Conservation (phyloP, 2,113 vertebrate genomes). For the Callionymus lyra region DNA sequence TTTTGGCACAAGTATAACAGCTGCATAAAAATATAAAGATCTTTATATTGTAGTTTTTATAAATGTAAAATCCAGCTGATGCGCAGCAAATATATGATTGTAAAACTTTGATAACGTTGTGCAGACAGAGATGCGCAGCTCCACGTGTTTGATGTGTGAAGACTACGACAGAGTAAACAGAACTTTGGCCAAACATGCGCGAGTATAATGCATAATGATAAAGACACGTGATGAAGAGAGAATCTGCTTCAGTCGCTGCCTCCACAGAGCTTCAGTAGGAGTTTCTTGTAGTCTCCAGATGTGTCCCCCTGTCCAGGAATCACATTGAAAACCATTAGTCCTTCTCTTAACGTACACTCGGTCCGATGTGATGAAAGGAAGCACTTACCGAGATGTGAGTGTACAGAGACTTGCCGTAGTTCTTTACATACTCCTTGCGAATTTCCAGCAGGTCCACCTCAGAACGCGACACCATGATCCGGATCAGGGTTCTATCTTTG, state of each 20-base stretch:
- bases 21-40: slow-evolving; percentile 30
- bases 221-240: not conserved
- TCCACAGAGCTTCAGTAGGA: slow-evolving; percentile 91
- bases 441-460: slow-evolving; percentile 92
- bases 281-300: slow-evolving; percentile 94
- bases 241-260: slow-evolving; percentile 76
- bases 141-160: slow-evolving; percentile 9
- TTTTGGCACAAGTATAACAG: slow-evolving; percentile 23
- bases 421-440: slow-evolving; percentile 77
- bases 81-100: slow-evolving; percentile 28
- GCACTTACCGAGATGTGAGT: slow-evolving; percentile 80
- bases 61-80: slow-evolving; percentile 7
- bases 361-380: not conserved
- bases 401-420: slow-evolving; percentile 88
- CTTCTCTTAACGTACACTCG: not conserved
- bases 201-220: slow-evolving; percentile 17
- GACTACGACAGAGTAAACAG: slow-evolving; percentile 7
- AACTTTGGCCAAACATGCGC: slow-evolving; percentile 42
- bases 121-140: slow-evolving; percentile 10
- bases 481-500: slow-evolving; percentile 86
- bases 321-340: slow-evolving; percentile 2
- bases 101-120: slow-evolving; percentile 7
- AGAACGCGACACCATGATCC: slow-evolving; percentile 92
- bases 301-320: slow-evolving; percentile 79
- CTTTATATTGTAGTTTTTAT: not conserved